These are phyloP conservation scores for Hydroisotoma schaefferi DNA, from an alignment of 2,888 invertebrate genomes.

Conservation along the genomic window DNA sequence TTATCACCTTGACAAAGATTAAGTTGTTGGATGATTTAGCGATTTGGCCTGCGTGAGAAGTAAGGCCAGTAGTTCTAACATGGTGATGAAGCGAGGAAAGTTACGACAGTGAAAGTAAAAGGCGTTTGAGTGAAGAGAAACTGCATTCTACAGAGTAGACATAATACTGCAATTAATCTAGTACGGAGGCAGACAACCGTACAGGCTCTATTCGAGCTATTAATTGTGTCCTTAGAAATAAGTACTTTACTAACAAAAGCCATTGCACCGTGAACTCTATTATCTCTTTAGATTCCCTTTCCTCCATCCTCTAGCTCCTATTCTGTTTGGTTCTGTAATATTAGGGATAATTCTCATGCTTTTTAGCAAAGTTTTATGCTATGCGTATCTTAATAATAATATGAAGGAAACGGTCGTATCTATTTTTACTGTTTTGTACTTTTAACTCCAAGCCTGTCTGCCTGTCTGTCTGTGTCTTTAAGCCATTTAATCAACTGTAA, in stretches of 20 bases:
- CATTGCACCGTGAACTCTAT: conserved; percentile 22
- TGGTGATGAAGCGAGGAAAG: conserved; percentile 5
- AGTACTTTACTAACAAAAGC: conserved; percentile 31
- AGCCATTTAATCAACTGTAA: too few relatives aligned
- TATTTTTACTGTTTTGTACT: too few relatives aligned
- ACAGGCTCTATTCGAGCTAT: conserved; percentile 35
- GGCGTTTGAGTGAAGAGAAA: conserved; percentile 12
- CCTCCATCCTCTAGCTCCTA: background rate
- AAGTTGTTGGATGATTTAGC: conserved; percentile 2
- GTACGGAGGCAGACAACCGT: conserved; percentile 43
- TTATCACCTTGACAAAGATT: conserved; percentile 6
- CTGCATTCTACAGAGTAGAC: conserved; percentile 15
- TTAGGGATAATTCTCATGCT: too few relatives aligned
- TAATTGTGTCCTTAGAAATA: conserved; percentile 42
- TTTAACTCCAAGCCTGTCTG: too few relatives aligned
- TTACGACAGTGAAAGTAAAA: conserved; percentile 6
- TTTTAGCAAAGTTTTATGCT: too few relatives aligned
- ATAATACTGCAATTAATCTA: conserved; percentile 46
- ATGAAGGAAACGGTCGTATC: too few relatives aligned
- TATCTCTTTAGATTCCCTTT: background rate
- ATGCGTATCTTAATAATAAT: too few relatives aligned
- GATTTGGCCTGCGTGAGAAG: background rate
- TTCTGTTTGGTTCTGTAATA: too few relatives aligned
- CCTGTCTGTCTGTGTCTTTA: too few relatives aligned
- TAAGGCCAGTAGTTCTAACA: background rate